Conservation (phyloP, 2,113 vertebrate genomes). For the Phaethornis superciliosus region DNA sequence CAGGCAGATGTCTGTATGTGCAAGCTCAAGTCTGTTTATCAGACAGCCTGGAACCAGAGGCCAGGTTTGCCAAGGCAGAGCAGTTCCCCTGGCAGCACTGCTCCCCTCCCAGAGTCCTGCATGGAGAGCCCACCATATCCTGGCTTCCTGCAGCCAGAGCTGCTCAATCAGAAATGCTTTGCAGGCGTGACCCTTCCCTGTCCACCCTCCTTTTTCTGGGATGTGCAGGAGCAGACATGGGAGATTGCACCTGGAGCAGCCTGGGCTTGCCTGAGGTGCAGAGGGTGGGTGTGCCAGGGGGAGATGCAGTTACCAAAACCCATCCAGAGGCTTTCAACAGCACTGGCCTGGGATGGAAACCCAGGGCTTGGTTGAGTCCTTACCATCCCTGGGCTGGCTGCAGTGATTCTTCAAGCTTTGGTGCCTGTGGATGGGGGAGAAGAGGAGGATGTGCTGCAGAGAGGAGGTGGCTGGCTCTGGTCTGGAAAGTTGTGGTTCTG, state of each 20-base stretch:
- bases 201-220: neutral
- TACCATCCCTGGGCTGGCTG: too few relatives aligned
- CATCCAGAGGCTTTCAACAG: rapidly evolving
- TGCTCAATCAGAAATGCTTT: neutral
- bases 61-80: neutral
- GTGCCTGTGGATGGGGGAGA: neutral
- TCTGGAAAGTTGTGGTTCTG: neutral
- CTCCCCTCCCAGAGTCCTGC: neutral
- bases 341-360: rapidly evolving
- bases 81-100: neutral
- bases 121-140: neutral
- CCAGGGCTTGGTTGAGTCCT: neutral
- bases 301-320: rapidly evolving
- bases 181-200: neutral
- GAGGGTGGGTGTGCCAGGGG: neutral
- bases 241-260: neutral
- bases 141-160: neutral
- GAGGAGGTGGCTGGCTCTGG: neutral
- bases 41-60: neutral
- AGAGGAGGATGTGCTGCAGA: neutral
- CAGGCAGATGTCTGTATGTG: constrained; percentile 39
- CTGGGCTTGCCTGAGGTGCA: rapidly evolving
- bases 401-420: neutral
- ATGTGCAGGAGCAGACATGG: neutral
- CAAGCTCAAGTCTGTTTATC: constrained; percentile 21